Evolutionary conservation across 2,888 invertebrate species (phyloP).

Genomic region (Eugnorisma glareosa): DNA sequence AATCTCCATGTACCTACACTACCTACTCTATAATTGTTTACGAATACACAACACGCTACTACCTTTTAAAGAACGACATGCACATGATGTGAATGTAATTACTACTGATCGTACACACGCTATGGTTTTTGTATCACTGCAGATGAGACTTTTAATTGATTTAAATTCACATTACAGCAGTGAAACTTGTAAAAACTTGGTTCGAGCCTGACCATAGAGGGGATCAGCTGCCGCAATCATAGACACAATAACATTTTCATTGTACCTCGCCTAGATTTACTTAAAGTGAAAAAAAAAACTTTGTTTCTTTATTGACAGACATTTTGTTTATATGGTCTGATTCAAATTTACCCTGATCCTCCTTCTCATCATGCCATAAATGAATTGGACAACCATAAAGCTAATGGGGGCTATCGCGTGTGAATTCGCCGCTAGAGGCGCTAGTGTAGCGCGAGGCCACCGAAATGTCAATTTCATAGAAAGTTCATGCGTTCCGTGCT

Average conservation of each 20-base stretch:
- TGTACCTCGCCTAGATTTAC: background rate
- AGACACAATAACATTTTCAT: background rate
- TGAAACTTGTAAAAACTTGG: conserved; percentile 18
- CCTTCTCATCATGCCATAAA: background rate
- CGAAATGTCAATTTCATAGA: no score
- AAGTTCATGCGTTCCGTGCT: no score
- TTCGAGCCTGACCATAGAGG: background rate
- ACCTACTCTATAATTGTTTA: conserved; percentile 60
- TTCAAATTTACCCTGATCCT: background rate
- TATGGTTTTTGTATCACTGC: conserved; percentile 44
- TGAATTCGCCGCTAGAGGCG: no score
- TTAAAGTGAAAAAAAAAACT: background rate
- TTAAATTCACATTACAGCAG: conserved; percentile 20
- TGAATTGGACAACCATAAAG: background rate
- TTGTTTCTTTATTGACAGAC: background rate
- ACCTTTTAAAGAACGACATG: conserved; percentile 58
- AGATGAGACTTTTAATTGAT: conserved; percentile 34
- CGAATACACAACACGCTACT: conserved; percentile 61
- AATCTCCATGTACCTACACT: conserved; percentile 47
- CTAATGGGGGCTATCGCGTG: no score
- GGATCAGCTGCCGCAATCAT: background rate
- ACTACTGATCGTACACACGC: conserved; percentile 50
- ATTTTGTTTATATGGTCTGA: background rate
- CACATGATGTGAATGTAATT: conserved; percentile 65
- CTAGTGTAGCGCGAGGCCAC: no score